A percentile compares a stretch with the other conserved stretches of the same genome.
Evolutionary conservation across 2,888 invertebrate species (phyloP).

Genomic region (Ephialtes manifestator): DNA sequence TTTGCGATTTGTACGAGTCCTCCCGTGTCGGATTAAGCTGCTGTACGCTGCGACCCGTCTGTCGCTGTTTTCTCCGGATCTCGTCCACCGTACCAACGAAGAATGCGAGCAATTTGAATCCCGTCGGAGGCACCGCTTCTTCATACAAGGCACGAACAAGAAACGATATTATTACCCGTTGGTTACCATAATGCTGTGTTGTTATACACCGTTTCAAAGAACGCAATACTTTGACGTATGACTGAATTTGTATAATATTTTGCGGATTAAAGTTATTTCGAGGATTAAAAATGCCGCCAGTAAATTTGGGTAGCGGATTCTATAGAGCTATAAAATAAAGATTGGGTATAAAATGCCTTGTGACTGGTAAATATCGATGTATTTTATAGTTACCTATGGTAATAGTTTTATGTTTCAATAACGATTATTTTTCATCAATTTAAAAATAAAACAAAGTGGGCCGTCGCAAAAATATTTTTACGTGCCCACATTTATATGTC

Average conservation of each 20-base stretch:
- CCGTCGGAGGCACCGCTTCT: neutral
- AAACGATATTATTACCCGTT: conserved; percentile 64
- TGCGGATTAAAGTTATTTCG: neutral
- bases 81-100: conserved; percentile 21
- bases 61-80: conserved; percentile 39
- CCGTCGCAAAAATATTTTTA: too few species aligned
- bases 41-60: conserved; percentile 17
- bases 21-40: conserved; percentile 67
- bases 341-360: neutral
- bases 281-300: neutral
- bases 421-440: neutral
- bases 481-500: too few species aligned
- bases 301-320: neutral
- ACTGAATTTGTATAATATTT: neutral
- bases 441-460: neutral
- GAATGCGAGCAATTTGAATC: conserved; percentile 38
- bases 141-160: conserved; percentile 32
- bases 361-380: neutral
- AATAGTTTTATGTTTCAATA: neutral
- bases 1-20: conserved; percentile 75
- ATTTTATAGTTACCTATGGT: neutral
- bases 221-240: conserved; percentile 8
- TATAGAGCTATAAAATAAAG: neutral
- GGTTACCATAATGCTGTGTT: neutral
- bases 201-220: neutral